Conservation (phyloP, 2,113 vertebrate species). For the Mobula birostris region DNA sequence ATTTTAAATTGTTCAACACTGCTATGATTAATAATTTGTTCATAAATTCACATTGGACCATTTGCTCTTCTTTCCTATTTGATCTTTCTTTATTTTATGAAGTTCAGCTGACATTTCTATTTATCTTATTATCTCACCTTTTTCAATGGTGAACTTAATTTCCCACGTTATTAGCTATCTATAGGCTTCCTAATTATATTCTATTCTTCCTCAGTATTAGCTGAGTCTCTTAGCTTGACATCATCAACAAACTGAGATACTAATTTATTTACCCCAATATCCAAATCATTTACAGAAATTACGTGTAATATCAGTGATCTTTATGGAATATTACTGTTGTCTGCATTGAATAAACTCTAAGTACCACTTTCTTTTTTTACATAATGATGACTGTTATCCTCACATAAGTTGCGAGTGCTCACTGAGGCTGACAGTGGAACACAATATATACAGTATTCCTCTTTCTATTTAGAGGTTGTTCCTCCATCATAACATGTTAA, state of each 20-base stretch:
- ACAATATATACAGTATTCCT: neutral
- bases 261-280: neutral
- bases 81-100: too few relatives aligned
- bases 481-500: neutral
- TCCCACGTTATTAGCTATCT: neutral
- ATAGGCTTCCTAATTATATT: neutral
- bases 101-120: too few relatives aligned
- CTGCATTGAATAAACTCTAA: neutral
- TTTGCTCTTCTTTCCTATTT: too few relatives aligned
- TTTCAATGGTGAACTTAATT: neutral
- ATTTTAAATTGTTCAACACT: too few relatives aligned
- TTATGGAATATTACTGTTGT: neutral
- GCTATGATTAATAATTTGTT: too few relatives aligned
- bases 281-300: neutral
- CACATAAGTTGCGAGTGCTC: too few relatives aligned
- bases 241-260: neutral
- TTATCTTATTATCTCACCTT: too few relatives aligned
- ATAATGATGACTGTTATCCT: too few relatives aligned
- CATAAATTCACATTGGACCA: too few relatives aligned
- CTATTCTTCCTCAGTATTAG: neutral
- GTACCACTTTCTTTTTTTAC: neutral
- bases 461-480: neutral
- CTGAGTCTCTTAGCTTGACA: neutral
- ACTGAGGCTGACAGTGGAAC: neutral
- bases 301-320: neutral